Evolutionary conservation across 2,113 vertebrate genomes (phyloP), one percentile per base, ranked within the genome.

Genomic region (Cheilinus undulatus): DNA sequence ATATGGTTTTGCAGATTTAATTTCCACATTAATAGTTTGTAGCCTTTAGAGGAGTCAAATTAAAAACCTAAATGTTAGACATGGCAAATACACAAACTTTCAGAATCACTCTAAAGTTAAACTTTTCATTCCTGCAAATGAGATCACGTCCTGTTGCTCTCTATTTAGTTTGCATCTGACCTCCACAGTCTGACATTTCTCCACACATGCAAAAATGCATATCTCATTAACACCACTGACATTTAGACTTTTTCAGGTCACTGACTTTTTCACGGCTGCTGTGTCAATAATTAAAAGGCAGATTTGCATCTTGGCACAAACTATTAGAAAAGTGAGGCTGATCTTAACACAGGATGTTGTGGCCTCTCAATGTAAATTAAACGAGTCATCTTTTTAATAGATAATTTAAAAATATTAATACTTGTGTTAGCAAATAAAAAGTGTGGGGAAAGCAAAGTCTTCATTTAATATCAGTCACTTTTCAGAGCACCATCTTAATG

Each of bases 181-280:
- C 48, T 64, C 48, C 38, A 48, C 48, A 24, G 46, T 7, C 3
- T 75, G 66, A 68, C 66, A 78, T 85, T 78, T 78, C 38, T 59
- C 43, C 51, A 74, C 54, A 64, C 51, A 23, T 48, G 74, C 59
- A 20, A 23, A 66, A 63, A 50, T 40, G 40, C 14, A 53, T 62
- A 59, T 64, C 68, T 79, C 76, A 80, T 83, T 79, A 80, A 76
- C 76, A 74, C 54, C 17, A 3, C 19, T 51, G 76, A 49, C 76
- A 76, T 76, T 69, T 69, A 24, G 65, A 62, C 54, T 62, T 61
- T 34, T 58, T n/a, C 43, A 46, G 56, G 52, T 63, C 7, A 28
- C 63, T 45, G 20, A 36, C 57, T 65, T 40, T 64, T 45, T 74
- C 53, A 38, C 7, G 12, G 28, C 48, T n/a, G 40, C 22, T 5